These are phyloP conservation scores for Tetranychus piercei DNA, from an alignment of 2,888 invertebrate genomes.

Conservation along the genomic window DNA sequence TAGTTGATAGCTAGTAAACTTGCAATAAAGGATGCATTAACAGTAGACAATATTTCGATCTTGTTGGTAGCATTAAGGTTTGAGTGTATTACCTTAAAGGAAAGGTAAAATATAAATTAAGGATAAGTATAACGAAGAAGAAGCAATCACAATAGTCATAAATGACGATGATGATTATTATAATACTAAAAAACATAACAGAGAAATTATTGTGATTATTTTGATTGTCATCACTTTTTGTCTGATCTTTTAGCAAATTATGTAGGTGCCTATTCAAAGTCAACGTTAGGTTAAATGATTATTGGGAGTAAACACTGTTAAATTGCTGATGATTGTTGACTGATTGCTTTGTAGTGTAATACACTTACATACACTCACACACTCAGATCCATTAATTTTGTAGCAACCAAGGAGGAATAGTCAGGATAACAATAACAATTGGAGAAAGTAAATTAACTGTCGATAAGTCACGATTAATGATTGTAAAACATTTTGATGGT, in stretches of 20 bases:
- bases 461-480: not conserved
- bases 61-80: too few species aligned
- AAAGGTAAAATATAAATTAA: too few species aligned
- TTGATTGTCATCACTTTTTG: not conserved
- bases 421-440: not conserved
- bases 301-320: not conserved
- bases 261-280: not conserved
- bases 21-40: too few species aligned
- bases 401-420: not conserved
- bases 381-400: not conserved
- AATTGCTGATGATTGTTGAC: not conserved
- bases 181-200: not conserved
- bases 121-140: too few species aligned
- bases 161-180: too few species aligned
- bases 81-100: too few species aligned
- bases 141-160: too few species aligned
- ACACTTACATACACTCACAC: not conserved
- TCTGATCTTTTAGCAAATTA: too few species aligned
- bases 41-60: too few species aligned
- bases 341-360: not conserved
- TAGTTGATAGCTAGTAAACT: too few species aligned
- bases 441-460: not conserved
- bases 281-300: not conserved
- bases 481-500: not conserved
- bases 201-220: not conserved